phyloP scores from a whole-genome alignment of 2,888 invertebrate species.

The Drosophila anceps region DNA sequence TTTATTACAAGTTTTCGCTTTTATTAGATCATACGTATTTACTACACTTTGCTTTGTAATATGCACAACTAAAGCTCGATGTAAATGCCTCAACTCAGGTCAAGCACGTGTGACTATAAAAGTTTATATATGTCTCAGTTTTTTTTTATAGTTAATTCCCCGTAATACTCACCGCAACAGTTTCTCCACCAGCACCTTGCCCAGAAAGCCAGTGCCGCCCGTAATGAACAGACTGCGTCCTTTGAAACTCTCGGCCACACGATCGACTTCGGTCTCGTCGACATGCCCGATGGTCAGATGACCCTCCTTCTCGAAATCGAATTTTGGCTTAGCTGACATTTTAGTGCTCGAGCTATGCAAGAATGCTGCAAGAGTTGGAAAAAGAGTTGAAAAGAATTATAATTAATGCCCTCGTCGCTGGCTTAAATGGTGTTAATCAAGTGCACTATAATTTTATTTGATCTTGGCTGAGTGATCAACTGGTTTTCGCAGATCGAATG shows the following conservation, averaged over 20 bases:
- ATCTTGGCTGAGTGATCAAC: constrained; percentile 64
- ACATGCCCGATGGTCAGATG: constrained; percentile 71
- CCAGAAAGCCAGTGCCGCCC: constrained; percentile 85
- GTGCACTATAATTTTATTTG: constrained; percentile 71
- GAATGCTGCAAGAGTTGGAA: constrained; percentile 26
- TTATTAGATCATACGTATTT: constrained; percentile 6
- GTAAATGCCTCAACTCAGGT: background rate
- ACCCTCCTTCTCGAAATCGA: constrained; percentile 77
- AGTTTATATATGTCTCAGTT: background rate
- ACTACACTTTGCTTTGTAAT: constrained; percentile 1
- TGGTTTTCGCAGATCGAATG: constrained; percentile 34
- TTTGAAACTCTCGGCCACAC: constrained; percentile 83
- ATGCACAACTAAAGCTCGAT: background rate
- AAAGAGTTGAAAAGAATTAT: constrained; percentile 5
- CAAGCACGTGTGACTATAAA: background rate
- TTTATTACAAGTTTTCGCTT: background rate
- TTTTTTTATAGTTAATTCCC: background rate
- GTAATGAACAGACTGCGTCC: constrained; percentile 84
- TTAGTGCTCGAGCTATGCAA: background rate
- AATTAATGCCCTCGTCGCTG: constrained; percentile 25
- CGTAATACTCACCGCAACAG: constrained; percentile 80
- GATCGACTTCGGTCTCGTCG: constrained; percentile 81
- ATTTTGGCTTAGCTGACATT: constrained; percentile 82
- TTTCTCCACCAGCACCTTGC: constrained; percentile 85
- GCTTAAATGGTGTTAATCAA: constrained; percentile 52